Percentiles rank a stretch among this genome's conserved stretches.
Conservation (phyloP, 2,797 vertebrate genomes). For the Hippoglossus hippoglossus region DNA sequence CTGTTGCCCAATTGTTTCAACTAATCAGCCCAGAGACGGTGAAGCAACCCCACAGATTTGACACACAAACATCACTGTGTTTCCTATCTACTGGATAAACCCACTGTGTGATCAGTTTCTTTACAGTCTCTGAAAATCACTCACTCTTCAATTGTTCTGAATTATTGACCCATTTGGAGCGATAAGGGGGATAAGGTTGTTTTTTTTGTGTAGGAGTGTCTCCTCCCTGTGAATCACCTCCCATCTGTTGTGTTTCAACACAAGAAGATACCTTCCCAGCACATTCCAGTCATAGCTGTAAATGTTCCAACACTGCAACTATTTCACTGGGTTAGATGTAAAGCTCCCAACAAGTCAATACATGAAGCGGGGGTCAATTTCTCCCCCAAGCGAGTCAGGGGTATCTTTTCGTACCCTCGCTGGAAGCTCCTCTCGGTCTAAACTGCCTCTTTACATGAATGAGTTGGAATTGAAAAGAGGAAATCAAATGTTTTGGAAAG, state of each 20-base stretch:
- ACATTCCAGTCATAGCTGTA: slow-evolving; percentile 82
- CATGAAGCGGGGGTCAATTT: slow-evolving; percentile 45
- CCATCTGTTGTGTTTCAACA: slow-evolving; percentile 61
- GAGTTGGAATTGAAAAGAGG: not conserved
- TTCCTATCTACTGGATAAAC: slow-evolving; percentile 5
- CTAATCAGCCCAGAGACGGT: not conserved
- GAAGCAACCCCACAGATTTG: not conserved
- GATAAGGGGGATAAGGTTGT: not conserved
- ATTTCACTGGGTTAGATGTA: slow-evolving; percentile 45
- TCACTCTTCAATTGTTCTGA: slow-evolving; percentile 9
- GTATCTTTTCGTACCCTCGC: slow-evolving; percentile 12
- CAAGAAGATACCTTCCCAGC: slow-evolving; percentile 58
- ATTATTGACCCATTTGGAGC: slow-evolving; percentile 18
- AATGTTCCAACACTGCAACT: slow-evolving; percentile 65
- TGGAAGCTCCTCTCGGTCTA: not conserved
- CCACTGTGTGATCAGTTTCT: slow-evolving; percentile 1
- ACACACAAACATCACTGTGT: slow-evolving; percentile 11
- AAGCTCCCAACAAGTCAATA: slow-evolving; percentile 68
- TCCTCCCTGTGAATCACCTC: slow-evolving; percentile 26
- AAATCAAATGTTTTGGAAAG: not conserved
- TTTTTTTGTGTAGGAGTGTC: slow-evolving; percentile 51
- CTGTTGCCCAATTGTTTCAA: slow-evolving; percentile 30
- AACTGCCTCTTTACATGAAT: not conserved
- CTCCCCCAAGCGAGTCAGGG: not conserved
- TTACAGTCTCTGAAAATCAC: not conserved